A percentile compares a stretch with the other conserved stretches of the same genome.
These are phyloP conservation scores for Caenorhabditis sp. DNA, from an alignment of 2,888 invertebrate genomes.

Conservation along the genomic window DNA sequence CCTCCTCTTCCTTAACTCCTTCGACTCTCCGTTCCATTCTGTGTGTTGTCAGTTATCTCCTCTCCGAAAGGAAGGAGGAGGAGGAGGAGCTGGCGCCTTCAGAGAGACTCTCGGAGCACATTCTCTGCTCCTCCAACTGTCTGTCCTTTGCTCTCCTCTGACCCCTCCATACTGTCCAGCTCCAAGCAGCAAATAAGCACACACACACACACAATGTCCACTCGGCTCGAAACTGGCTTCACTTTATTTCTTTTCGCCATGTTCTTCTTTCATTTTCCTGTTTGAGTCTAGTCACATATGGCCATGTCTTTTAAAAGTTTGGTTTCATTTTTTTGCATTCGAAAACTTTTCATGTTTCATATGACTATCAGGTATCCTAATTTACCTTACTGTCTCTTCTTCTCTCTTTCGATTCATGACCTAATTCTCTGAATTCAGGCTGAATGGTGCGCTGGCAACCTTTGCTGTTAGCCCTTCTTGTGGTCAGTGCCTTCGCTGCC, in stretches of 20 bases:
- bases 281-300: slow-evolving; percentile 14
- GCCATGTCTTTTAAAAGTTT: slow-evolving; percentile 12
- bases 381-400: slow-evolving; percentile 6
- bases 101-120: slow-evolving; percentile 43
- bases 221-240: slow-evolving; percentile 64
- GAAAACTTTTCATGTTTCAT: not conserved
- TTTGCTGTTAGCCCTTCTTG: slow-evolving; percentile 49
- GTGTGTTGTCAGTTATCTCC: slow-evolving; percentile 60
- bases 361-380: not conserved
- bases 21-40: slow-evolving; percentile 1
- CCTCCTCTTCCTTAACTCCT: slow-evolving; percentile 24
- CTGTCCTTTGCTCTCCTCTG: slow-evolving; percentile 42
- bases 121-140: slow-evolving; percentile 41
- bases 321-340: not conserved
- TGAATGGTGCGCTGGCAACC: slow-evolving; percentile 59
- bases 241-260: slow-evolving; percentile 53
- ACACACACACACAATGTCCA: slow-evolving; percentile 63
- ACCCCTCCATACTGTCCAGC: slow-evolving; percentile 58
- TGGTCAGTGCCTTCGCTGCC: slow-evolving; percentile 30
- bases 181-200: slow-evolving; percentile 58
- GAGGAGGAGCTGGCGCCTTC: slow-evolving; percentile 61
- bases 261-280: slow-evolving; percentile 43
- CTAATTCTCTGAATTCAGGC: slow-evolving; percentile 14
- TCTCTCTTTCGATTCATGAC: too few relatives aligned
- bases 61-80: slow-evolving; percentile 19